phyloP scores from a whole-genome alignment of 2,888 invertebrate species.

The Gibbula magus region DNA sequence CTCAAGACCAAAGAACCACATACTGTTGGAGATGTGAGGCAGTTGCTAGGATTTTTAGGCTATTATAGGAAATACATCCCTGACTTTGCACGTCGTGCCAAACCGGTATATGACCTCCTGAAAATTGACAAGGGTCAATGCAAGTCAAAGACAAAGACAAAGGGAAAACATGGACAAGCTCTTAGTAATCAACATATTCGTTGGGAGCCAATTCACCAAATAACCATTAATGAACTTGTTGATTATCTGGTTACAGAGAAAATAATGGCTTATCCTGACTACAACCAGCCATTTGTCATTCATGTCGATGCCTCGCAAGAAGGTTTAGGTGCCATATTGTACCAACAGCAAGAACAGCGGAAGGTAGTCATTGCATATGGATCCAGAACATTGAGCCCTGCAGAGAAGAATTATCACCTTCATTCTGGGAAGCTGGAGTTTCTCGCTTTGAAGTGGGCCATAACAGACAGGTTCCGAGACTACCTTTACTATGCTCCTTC shows the following conservation, averaged over 20 bases:
- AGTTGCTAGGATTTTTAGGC: slow-evolving; percentile 34
- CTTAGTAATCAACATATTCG: too few relatives aligned
- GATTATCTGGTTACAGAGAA: slow-evolving; percentile 8
- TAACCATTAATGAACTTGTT: too few relatives aligned
- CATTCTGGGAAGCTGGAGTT: neutral
- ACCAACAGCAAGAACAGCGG: neutral
- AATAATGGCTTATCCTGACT: slow-evolving; percentile 17
- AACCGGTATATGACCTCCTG: too few relatives aligned
- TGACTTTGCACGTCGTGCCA: slow-evolving; percentile 38
- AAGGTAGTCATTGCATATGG: neutral
- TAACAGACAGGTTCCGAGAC: slow-evolving; percentile 12
- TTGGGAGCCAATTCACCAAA: too few relatives aligned
- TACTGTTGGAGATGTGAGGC: slow-evolving; percentile 39
- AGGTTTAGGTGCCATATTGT: slow-evolving; percentile 14
- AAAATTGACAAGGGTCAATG: too few relatives aligned
- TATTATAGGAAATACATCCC: slow-evolving; percentile 40
- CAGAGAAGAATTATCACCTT: slow-evolving; percentile 4
- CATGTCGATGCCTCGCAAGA: too few relatives aligned
- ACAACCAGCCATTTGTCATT: too few relatives aligned
- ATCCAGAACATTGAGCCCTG: slow-evolving; percentile 2
- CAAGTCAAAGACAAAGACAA: too few relatives aligned
- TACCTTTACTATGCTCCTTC: slow-evolving; percentile 17
- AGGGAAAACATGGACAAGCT: too few relatives aligned
- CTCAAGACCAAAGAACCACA: slow-evolving; percentile 30
- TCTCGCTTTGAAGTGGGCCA: neutral